A percentile compares a stretch with the other conserved stretches of the same genome.
Conservation (phyloP, 2,888 invertebrate species). For the Acleris literana region DNA sequence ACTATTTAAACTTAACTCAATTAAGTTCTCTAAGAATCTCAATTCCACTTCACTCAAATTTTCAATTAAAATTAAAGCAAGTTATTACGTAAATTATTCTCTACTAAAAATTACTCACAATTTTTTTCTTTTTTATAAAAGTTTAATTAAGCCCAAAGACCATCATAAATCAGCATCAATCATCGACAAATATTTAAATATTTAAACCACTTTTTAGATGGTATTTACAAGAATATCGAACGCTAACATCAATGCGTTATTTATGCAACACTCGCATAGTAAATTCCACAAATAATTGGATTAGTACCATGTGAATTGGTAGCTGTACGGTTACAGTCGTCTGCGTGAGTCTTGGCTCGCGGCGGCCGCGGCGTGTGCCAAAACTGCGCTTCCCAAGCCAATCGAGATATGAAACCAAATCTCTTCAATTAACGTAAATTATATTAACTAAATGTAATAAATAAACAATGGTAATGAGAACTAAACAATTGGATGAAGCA, state of each 20-base stretch:
- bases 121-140: too few species aligned
- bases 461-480: background rate
- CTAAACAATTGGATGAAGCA: background rate
- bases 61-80: too few species aligned
- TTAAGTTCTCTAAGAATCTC: too few species aligned
- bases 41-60: too few species aligned
- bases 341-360: slow-evolving; percentile 25
- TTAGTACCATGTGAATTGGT: slow-evolving; percentile 19
- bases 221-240: background rate
- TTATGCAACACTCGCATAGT: background rate
- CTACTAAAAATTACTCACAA: too few species aligned
- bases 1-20: too few species aligned
- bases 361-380: slow-evolving; percentile 16
- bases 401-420: slow-evolving; percentile 18
- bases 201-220: background rate
- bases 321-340: slow-evolving; percentile 6
- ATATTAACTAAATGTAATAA: background rate
- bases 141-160: too few species aligned
- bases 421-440: slow-evolving; percentile 19
- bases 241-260: background rate
- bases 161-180: too few species aligned
- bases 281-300: slow-evolving; percentile 19
- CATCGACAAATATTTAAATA: too few species aligned
- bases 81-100: too few species aligned
- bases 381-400: slow-evolving; percentile 17